Evolutionary conservation across 2,113 vertebrate species (phyloP), one percentile per base, ranked within the genome.

Genomic region (cat (Felis catus)): DNA sequence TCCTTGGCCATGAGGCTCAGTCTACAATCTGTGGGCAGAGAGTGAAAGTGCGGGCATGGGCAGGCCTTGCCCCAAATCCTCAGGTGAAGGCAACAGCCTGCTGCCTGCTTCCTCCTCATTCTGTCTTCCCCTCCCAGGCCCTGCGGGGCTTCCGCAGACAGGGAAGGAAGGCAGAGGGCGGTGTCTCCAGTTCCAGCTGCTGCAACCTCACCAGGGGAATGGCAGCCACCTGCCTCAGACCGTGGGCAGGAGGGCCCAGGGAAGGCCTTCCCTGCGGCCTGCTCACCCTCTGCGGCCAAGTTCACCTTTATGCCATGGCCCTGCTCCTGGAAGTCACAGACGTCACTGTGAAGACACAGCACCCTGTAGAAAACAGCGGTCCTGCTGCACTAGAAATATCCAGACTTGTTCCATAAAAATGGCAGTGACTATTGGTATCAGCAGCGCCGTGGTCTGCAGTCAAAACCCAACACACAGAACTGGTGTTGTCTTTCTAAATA

Each of bases 181-280:
- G 91, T 81, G 74, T 94, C 79, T 96, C 97, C 4, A 9, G 79
- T 25, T 68, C 89, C 98, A 98, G 97, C 94, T 95, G 96, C 95
- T 81, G 41, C 93, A 91, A 93, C 94, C 81, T 63, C 93, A 93
- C 96, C 85, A 76, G 0, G 90, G 94, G 88, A 96, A 98, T 71
- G 39, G 84, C 41, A 1, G 95, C 97, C 98, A 98, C 97, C 97
- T 97, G 98, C 96, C 98, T 82, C 89, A 63, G 84, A 91, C 51
- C 55, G 31, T 0, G 31, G 53, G 66, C 15, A 89, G 63, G 61
- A 97, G 90, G 53, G 58, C 41, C 39, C n/a, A n/a, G 86, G 94
- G 25, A 88, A 58, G 97, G 96, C 1, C 0, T 0, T 1, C 7
- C 0, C 58, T 48, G 58, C 82, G 93, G 86, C 41, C 71, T 58